Conservation (phyloP, 2,113 vertebrate genomes). For the Muntiacus reevesi region DNA sequence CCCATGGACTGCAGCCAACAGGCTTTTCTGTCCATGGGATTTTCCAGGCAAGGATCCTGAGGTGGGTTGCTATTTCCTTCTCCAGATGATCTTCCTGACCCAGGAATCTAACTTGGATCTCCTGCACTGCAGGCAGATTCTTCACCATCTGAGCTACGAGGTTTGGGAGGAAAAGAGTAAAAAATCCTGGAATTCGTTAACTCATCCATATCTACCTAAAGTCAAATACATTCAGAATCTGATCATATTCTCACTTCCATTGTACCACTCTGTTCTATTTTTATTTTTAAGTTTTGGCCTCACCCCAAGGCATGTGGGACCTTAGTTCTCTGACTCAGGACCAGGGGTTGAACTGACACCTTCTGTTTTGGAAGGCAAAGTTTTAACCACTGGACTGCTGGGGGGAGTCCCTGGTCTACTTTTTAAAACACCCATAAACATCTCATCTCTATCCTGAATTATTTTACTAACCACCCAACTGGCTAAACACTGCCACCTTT, state of each 20-base stretch:
- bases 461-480: neutral
- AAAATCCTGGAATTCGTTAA: neutral
- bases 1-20: neutral
- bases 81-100: neutral
- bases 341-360: neutral
- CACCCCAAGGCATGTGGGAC: neutral
- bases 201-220: neutral
- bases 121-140: neutral
- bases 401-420: neutral
- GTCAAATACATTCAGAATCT: neutral
- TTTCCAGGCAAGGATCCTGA: neutral
- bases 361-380: neutral
- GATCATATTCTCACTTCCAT: neutral
- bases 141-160: neutral
- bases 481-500: neutral
- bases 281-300: neutral
- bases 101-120: neutral
- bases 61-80: neutral
- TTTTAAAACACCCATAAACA: neutral
- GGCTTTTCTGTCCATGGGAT: neutral
- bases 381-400: neutral
- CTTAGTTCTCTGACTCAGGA: neutral
- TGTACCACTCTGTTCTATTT: neutral
- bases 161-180: neutral
- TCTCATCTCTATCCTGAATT: neutral